These are phyloP conservation scores for Conus canariensis DNA, from an alignment of 2,888 invertebrate species.

Conservation along the genomic window DNA sequence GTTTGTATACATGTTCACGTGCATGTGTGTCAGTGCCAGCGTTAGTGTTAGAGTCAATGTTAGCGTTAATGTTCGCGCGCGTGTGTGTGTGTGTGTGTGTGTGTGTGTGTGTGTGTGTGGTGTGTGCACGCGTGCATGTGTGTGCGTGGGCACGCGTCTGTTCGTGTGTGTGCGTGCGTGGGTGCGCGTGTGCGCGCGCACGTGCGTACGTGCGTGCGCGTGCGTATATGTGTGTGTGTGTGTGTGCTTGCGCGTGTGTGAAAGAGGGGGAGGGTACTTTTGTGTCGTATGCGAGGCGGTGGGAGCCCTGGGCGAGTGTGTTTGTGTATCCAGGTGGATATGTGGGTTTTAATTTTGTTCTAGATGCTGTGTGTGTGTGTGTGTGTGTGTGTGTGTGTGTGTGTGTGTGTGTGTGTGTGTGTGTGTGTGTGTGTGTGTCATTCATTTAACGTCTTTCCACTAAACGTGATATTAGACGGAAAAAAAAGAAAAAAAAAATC, in stretches of 20 bases:
- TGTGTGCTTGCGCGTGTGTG: not conserved
- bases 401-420: not conserved
- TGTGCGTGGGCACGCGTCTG: not conserved
- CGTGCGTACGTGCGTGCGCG: not conserved
- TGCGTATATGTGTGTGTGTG: not conserved
- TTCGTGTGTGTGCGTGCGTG: not conserved
- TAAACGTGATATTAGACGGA: too few relatives aligned
- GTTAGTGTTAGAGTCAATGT: not conserved
- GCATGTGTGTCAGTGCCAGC: not conserved
- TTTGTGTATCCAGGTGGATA: too few relatives aligned
- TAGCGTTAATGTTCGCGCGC: not conserved
- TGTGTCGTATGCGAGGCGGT: too few relatives aligned
- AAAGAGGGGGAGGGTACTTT: too few relatives aligned
- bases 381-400: not conserved
- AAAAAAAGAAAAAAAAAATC: too few relatives aligned
- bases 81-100: not conserved
- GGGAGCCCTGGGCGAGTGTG: too few relatives aligned
- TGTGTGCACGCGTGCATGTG: too few relatives aligned
- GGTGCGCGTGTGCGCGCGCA: too few relatives aligned
- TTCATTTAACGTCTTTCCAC: too few relatives aligned
- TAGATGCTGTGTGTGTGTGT: too few relatives aligned
- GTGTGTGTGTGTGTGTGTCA: not conserved
- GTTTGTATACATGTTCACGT: not conserved
- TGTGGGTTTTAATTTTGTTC: too few relatives aligned
- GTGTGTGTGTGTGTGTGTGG: not conserved